Base-by-base conservation (phyloP, 2,113 vertebrate genomes). In the Nestor notabilis region DNA sequence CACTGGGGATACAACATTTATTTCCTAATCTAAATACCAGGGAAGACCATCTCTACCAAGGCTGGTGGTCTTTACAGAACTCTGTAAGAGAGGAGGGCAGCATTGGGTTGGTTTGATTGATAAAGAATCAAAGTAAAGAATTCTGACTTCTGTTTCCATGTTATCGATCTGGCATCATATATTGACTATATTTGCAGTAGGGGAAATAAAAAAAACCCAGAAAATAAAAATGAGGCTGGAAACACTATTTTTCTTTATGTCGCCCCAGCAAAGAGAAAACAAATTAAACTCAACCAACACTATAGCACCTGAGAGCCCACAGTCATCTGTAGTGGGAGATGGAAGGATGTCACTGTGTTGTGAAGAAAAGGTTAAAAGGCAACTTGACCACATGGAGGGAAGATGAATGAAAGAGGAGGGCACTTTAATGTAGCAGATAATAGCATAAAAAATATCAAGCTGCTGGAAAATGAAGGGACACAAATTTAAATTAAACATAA, bases 401-500 rank as follows among this genome's bases (percentile, higher is more conserved):
- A 92, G 74, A 69, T 35, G 87, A 89, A 87, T 75, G 53, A 68
- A 79, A 25, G 75, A 74, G 44, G 20, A 68, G 39, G 37, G 28
- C 33, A 52, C 21, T 81, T 86, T 60, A 79, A 52, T 78, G 29
- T 81, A 64, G 87, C 19, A 87, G 82, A 81, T 88, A 90, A 74
- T 71, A 78, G 43, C 58, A 64, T 55, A 53, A 95, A 72, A 89
- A 93, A 49, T 65, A 84, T 5, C 49, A 68, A 65, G 53, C 81
- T 94, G 52, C 65, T 93, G 49, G 87, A 83, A 89, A 89, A 78
- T 69, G 52, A 85, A 85, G 31, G 78, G 39, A 69, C 35, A 60
- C 61, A 82, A 71, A 91, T 91, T 87, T 81, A 82, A 93, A 89
- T 78, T 81, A 75, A 87, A 95, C 9, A 24, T 90, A 89, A 61